Evolutionary conservation across 2,113 vertebrate species (phyloP), one percentile per base, ranked within the genome.

Genomic region (Hippocampus zosterae): DNA sequence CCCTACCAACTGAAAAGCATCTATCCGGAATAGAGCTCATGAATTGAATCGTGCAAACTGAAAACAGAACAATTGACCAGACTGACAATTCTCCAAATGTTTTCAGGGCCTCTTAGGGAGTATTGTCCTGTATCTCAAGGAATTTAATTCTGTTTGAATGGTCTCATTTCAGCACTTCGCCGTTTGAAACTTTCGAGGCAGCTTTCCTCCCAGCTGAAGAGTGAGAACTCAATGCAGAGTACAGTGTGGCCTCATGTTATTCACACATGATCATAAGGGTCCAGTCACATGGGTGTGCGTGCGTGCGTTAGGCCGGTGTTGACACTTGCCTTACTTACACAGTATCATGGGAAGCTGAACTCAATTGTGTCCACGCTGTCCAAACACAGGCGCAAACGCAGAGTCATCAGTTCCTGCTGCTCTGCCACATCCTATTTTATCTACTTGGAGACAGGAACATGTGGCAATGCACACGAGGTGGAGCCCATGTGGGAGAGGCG

Each of bases 361-460:
- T 29, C 59, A 46, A 79, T 75, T 83, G 68, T 81, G 74, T 73
- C 75, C 18, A 37, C 70, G 78, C 78, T 84, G 69, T 76, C 70
- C 75, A 83, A 86, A 82, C 80, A 82, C 29, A 11, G 23, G 65
- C 65, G 73, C 66, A 84, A 85, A 75, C 69, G 85, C 82, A 16
- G 37, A 80, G 77, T 85, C 81, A 84, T 84, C 82, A 83, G 75
- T 83, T 84, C 84, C 74, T 74, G 77, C 67, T 44, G 33, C 25
- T 59, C 67, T 68, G 76, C 80, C 75, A 81, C 75, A 73, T 84
- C 81, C 74, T 65, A 56, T 65, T 74, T 63, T 66, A 53, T 66
- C 50, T 50, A 44, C 42, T 59, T 53, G 53, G 73, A 65, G 52
- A 9, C 52, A 56, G 29, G 40, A 23, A 48, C 16, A 11, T 60